Conservation (phyloP, 1,140 invertebrate genomes). For the Leptestheria dahalacensis region DNA sequence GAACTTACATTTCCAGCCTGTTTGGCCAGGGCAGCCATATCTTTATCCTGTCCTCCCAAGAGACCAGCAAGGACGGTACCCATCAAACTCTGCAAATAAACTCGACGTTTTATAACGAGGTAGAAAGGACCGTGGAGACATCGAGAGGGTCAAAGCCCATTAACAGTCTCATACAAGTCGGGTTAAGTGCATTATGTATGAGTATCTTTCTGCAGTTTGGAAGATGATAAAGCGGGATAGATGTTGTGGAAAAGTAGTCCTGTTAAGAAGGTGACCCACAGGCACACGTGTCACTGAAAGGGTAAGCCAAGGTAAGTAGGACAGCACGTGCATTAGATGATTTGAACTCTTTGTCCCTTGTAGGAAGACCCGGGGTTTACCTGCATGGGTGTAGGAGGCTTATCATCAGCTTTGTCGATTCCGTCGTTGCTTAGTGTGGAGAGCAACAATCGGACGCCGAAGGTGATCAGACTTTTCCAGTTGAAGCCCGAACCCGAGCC, state of each 20-base stretch:
- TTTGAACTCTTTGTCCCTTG: too few relatives aligned
- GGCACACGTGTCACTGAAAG: too few relatives aligned
- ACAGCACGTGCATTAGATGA: neutral
- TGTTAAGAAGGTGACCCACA: too few relatives aligned
- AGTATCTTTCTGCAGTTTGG: too few relatives aligned
- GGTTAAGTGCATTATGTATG: too few relatives aligned
- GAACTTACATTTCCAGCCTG: slow-evolving; percentile 78
- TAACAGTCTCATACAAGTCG: too few relatives aligned
- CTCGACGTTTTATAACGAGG: too few relatives aligned
- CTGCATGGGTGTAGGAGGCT: neutral
- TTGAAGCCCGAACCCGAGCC: slow-evolving; percentile 13
- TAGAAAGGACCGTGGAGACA: too few relatives aligned
- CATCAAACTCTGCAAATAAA: slow-evolving; percentile 65
- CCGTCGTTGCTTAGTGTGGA: slow-evolving; percentile 12
- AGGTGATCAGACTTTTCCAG: slow-evolving; percentile 15
- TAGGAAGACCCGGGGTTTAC: neutral
- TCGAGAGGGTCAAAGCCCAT: too few relatives aligned
- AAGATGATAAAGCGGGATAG: too few relatives aligned
- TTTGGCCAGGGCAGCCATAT: slow-evolving; percentile 77
- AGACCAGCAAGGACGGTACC: slow-evolving; percentile 70
- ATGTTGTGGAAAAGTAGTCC: too few relatives aligned
- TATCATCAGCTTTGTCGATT: slow-evolving; percentile 16
- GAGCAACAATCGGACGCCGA: slow-evolving; percentile 16
- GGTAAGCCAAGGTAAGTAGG: neutral
- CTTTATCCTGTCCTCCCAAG: slow-evolving; percentile 73